Evolutionary conservation across 2,888 invertebrate species (phyloP).

Genomic region (Micropterix aruncella): DNA sequence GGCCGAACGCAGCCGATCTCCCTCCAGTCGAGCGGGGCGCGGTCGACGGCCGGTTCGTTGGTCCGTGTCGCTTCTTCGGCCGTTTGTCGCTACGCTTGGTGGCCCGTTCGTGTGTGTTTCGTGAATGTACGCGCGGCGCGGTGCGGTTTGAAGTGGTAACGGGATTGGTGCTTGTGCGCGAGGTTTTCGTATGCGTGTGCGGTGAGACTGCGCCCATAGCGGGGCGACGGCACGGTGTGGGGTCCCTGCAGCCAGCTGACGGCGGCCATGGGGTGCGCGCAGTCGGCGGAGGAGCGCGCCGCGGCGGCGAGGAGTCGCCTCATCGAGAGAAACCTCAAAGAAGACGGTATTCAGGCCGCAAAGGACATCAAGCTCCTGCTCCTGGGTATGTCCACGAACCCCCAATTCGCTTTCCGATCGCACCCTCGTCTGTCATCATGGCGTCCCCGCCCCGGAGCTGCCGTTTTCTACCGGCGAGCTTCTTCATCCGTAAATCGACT

Average conservation of each 20-base stretch:
- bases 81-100: too few relatives aligned
- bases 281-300: slow-evolving; percentile 98
- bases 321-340: slow-evolving; percentile 96
- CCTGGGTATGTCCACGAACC: slow-evolving; percentile 86
- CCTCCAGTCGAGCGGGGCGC: slow-evolving; percentile 44
- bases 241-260: slow-evolving; percentile 34
- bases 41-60: slow-evolving; percentile 44
- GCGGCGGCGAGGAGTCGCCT: slow-evolving; percentile 95
- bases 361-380: slow-evolving; percentile 98
- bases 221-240: slow-evolving; percentile 27
- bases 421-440: too few relatives aligned
- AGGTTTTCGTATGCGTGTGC: slow-evolving; percentile 39
- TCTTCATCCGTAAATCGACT: too few relatives aligned
- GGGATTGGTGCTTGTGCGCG: slow-evolving; percentile 31
- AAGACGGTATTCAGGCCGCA: slow-evolving; percentile 95
- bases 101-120: slow-evolving; percentile 3
- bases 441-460: too few relatives aligned
- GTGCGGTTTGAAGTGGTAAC: slow-evolving; percentile 36
- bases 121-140: slow-evolving; percentile 13
- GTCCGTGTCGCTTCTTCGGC: slow-evolving; percentile 32
- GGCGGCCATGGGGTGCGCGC: slow-evolving; percentile 92
- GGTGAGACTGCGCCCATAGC: slow-evolving; percentile 46
- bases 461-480: too few relatives aligned
- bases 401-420: too few relatives aligned
- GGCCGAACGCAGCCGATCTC: slow-evolving; percentile 33